These are phyloP conservation scores for Mastomys coucha DNA, from an alignment of 2,113 vertebrate genomes.

Conservation along the genomic window DNA sequence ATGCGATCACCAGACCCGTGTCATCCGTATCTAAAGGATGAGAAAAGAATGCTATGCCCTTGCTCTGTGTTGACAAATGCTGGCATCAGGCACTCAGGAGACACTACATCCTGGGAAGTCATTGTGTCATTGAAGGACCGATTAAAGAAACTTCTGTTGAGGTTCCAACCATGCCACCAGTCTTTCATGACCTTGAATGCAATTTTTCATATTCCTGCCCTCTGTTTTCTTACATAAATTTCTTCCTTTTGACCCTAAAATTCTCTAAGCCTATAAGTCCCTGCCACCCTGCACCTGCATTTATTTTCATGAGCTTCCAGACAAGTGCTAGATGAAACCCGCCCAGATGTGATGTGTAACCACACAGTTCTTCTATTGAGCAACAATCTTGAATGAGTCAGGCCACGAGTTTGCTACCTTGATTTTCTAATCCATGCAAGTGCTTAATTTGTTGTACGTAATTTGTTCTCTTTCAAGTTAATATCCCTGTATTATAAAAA, in stretches of 20 bases:
- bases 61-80: neutral
- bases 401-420: constrained; percentile 60
- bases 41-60: neutral
- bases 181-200: neutral
- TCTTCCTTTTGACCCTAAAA: neutral
- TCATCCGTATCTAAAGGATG: neutral
- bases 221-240: neutral
- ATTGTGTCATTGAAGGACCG: neutral
- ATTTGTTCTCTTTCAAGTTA: constrained; percentile 84
- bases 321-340: constrained; percentile 38
- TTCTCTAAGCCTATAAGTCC: neutral
- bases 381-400: constrained; percentile 12
- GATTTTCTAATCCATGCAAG: constrained; percentile 79
- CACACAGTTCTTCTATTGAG: neutral
- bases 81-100: neutral
- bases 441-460: constrained; percentile 81
- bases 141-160: neutral
- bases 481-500: constrained; percentile 81
- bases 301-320: constrained; percentile 49
- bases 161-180: neutral
- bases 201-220: neutral
- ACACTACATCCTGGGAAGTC: neutral
- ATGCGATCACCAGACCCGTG: neutral
- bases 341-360: constrained; percentile 43
- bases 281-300: constrained; percentile 43